A percentile compares a stretch with the other conserved stretches of the same genome.
Conservation (phyloP, 2,113 vertebrate species). For the Equus przewalskii region DNA sequence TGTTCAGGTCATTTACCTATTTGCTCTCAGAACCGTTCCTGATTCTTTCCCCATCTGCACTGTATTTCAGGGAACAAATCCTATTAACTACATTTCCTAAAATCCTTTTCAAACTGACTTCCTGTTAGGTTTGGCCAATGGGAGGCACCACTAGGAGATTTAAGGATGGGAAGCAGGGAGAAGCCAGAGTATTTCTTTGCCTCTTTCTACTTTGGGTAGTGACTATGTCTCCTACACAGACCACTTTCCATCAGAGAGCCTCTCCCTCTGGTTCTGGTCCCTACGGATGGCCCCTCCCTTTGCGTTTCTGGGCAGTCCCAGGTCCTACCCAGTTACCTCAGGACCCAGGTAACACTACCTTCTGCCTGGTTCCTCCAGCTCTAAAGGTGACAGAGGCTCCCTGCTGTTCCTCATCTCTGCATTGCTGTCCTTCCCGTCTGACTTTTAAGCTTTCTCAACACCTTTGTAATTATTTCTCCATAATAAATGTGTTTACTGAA, state of each 20-base stretch:
- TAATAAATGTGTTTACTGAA: constrained; percentile 3
- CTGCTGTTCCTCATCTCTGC: not conserved
- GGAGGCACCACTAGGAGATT: not conserved
- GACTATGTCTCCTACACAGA: not conserved
- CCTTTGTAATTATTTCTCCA: constrained; percentile 8
- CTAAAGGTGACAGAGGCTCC: not conserved
- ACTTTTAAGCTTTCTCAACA: not conserved
- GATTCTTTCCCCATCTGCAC: not conserved
- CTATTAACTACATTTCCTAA: constrained; percentile 61
- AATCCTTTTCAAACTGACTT: constrained; percentile 37
- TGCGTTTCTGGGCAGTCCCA: not conserved
- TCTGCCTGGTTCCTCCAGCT: not conserved
- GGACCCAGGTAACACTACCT: not conserved
- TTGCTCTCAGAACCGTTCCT: constrained; percentile 23
- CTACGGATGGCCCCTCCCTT: not conserved
- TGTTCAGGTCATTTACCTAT: not conserved
- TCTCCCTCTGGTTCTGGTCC: not conserved
- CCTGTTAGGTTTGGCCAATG: constrained; percentile 24
- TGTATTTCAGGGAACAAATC: not conserved
- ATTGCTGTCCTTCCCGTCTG: not conserved
- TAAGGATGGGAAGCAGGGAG: not conserved
- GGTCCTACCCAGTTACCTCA: not conserved
- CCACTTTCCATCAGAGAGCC: not conserved
- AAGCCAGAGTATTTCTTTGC: not conserved
- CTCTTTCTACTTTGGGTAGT: not conserved